Conservation (phyloP, 2,113 vertebrate genomes). For the Uria aalge region DNA sequence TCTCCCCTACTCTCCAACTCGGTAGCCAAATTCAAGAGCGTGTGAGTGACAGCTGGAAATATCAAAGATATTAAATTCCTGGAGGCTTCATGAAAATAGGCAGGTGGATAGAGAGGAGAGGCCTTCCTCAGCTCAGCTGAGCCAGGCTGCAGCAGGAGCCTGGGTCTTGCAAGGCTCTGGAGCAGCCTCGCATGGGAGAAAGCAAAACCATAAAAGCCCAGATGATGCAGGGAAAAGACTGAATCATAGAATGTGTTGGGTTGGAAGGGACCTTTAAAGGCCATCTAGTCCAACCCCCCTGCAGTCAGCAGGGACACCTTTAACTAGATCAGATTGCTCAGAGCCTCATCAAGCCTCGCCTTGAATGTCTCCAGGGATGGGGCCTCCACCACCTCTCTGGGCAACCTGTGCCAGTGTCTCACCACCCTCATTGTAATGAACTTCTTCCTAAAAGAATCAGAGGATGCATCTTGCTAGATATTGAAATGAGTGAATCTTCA, state of each 20-base stretch:
- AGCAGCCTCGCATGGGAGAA: not conserved
- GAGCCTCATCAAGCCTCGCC: too few species aligned
- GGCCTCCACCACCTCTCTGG: too few species aligned
- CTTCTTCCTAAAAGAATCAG: not conserved
- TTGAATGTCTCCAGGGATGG: too few species aligned
- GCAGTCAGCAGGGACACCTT: too few species aligned
- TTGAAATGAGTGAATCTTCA: conserved; percentile 2
- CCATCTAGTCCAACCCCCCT: too few species aligned
- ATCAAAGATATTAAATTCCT: conserved; percentile 14
- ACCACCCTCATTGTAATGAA: too few species aligned
- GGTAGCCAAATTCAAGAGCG: not conserved
- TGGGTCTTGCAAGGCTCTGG: not conserved
- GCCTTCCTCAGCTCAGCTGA: not conserved
- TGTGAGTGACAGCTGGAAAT: conserved; percentile 48
- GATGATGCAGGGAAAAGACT: not conserved
- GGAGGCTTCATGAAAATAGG: not conserved
- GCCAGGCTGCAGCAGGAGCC: not conserved
- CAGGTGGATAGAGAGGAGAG: not conserved
- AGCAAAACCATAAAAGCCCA: not conserved
- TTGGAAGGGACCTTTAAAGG: too few species aligned
- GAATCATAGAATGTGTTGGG: not conserved
- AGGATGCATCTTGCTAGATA: not conserved
- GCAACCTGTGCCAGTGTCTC: too few species aligned
- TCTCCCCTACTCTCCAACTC: not conserved
- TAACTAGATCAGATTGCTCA: too few species aligned